phyloP scores from a whole-genome alignment of 1,140 invertebrate genomes.

The Pseudomyrmex flavicornis region DNA sequence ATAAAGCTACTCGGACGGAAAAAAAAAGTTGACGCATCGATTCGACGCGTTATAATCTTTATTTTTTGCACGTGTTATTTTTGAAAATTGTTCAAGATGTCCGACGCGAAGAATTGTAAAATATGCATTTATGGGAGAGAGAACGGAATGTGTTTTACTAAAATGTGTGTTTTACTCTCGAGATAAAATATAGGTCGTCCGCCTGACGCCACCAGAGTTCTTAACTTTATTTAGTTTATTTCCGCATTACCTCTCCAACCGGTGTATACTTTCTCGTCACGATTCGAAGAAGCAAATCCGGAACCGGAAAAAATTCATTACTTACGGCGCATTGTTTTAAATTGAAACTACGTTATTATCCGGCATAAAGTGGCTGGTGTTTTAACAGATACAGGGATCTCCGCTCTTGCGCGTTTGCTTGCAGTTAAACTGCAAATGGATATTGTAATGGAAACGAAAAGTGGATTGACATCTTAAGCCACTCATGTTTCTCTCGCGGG shows the following conservation, averaged over 20 bases:
- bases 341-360: conserved; percentile 37
- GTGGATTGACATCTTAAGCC: conserved; percentile 1
- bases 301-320: conserved; percentile 46
- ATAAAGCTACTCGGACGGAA: neutral
- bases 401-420: neutral
- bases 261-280: neutral
- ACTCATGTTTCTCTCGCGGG: neutral
- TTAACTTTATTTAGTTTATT: conserved; percentile 53
- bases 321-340: conserved; percentile 16
- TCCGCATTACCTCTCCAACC: conserved; percentile 32
- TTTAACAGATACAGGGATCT: conserved; percentile 7
- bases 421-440: conserved; percentile 1
- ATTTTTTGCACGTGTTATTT: neutral
- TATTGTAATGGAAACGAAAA: conserved; percentile 19
- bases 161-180: conserved; percentile 18
- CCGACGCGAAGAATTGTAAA: neutral
- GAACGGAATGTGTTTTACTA: too few relatives aligned
- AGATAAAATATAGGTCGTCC: conserved; percentile 15
- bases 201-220: neutral
- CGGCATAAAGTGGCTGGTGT: conserved; percentile 5
- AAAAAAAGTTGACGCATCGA: neutral
- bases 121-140: neutral
- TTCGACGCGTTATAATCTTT: neutral
- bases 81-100: neutral
- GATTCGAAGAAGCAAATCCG: conserved; percentile 33